A percentile compares a stretch with the other conserved stretches of the same genome.
phyloP scores from a whole-genome alignment of 2,888 invertebrate species.

The Euplexia lucipara region DNA sequence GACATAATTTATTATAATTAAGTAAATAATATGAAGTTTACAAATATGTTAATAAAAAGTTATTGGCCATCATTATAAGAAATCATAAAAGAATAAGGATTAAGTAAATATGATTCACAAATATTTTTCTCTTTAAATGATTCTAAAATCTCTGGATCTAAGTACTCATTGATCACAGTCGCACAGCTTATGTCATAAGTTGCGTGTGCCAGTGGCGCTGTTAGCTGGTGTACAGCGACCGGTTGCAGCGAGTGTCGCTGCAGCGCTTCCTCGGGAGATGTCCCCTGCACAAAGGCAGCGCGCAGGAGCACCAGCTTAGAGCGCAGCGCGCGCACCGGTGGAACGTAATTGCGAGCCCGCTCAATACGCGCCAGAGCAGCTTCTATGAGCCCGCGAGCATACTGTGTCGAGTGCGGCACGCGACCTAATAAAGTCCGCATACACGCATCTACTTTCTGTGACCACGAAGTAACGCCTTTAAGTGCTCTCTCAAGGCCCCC shows the following conservation, averaged over 20 bases:
- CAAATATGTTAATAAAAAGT: background rate
- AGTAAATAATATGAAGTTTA: slow-evolving; percentile 1
- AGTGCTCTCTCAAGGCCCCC: slow-evolving; percentile 56
- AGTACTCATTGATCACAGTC: slow-evolving; percentile 68
- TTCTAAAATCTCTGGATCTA: slow-evolving; percentile 63
- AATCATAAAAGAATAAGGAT: slow-evolving; percentile 36
- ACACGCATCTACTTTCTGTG: slow-evolving; percentile 68
- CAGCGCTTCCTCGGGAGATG: background rate
- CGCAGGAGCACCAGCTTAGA: slow-evolving; percentile 68
- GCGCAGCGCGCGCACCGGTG: slow-evolving; percentile 53
- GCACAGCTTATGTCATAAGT: slow-evolving; percentile 67
- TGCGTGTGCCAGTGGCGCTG: slow-evolving; percentile 61
- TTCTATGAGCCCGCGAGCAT: slow-evolving; percentile 68
- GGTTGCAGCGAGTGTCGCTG: slow-evolving; percentile 42
- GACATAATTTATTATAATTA: slow-evolving; percentile 21
- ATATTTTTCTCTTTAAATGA: slow-evolving; percentile 67
- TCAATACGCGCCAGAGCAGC: slow-evolving; percentile 67
- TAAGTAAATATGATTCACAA: slow-evolving; percentile 65
- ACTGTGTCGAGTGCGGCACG: slow-evolving; percentile 70
- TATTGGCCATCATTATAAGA: background rate
- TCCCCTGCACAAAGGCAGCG: slow-evolving; percentile 12
- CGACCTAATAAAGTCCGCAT: slow-evolving; percentile 64
- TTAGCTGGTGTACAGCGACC: slow-evolving; percentile 62
- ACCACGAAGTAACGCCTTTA: slow-evolving; percentile 59
- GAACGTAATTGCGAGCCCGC: slow-evolving; percentile 56